These are phyloP conservation scores for Epinotia bilunana DNA, from an alignment of 2,888 invertebrate species.

Conservation along the genomic window DNA sequence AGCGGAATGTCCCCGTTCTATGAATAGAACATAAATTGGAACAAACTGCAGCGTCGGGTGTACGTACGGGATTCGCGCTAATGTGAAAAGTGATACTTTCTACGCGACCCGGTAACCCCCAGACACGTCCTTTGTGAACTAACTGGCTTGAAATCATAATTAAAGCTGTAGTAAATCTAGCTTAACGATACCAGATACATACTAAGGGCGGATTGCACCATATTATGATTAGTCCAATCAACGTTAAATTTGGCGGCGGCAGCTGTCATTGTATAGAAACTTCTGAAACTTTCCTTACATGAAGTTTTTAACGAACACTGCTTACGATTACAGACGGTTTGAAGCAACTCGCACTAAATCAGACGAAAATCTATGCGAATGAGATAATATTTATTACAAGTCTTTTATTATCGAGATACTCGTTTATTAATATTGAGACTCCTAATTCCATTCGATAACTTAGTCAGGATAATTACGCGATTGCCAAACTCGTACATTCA, in stretches of 20 bases:
- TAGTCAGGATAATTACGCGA: background rate
- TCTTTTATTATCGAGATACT: background rate
- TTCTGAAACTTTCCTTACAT: no score
- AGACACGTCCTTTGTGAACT: constrained; percentile 15
- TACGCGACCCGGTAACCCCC: constrained; percentile 30
- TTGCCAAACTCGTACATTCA: background rate
- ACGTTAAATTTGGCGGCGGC: no score
- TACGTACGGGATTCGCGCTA: constrained; percentile 18
- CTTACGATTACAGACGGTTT: no score
- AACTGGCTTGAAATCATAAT: constrained; percentile 4
- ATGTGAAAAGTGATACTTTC: constrained; percentile 34
- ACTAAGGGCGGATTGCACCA: no score
- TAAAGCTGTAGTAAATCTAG: background rate
- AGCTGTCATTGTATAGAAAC: no score
- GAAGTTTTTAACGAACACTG: no score
- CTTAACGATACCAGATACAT: background rate
- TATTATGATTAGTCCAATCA: no score
- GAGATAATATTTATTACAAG: background rate
- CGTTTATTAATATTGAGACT: background rate
- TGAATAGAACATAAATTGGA: constrained; percentile 43
- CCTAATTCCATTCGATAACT: background rate
- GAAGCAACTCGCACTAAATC: no score
- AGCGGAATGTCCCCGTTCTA: constrained; percentile 26
- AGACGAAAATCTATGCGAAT: background rate
- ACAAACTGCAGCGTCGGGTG: constrained; percentile 30